Percentiles rank a stretch among this genome's conserved stretches.
Evolutionary conservation across 2,888 invertebrate species (phyloP).

Genomic region (Tenthredo amoena): DNA sequence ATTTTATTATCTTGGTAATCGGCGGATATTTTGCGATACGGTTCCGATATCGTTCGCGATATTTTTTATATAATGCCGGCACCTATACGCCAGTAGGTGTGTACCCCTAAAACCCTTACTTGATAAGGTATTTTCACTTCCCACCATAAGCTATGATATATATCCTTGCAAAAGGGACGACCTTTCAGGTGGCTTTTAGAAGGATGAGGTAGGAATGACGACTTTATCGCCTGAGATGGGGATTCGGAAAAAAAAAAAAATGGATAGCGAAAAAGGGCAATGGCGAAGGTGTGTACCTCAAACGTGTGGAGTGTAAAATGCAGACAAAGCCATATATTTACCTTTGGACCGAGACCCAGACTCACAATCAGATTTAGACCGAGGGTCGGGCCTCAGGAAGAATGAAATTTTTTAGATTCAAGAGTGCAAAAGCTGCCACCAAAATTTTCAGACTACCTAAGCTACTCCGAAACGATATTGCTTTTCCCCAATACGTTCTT

Average conservation of each 20-base stretch:
- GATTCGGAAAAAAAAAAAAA: background rate
- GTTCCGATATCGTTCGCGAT: background rate
- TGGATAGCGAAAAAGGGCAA: background rate
- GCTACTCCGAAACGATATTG: background rate
- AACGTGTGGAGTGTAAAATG: constrained; percentile 4
- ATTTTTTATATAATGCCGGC: background rate
- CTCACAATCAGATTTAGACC: constrained; percentile 23
- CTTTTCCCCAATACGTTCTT: background rate
- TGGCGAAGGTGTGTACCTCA: background rate
- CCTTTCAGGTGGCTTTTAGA: constrained; percentile 12
- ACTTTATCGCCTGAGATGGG: constrained; percentile 26
- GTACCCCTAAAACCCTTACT: constrained; percentile 4
- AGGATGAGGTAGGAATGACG: constrained; percentile 11
- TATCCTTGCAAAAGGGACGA: constrained; percentile 30
- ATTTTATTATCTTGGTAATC: background rate
- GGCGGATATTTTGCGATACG: constrained; percentile 1
- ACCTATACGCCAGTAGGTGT: background rate
- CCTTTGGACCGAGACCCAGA: constrained; percentile 13
- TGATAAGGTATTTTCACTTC: constrained; percentile 29
- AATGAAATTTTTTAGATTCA: background rate
- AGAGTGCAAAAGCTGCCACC: background rate
- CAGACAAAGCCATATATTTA: constrained; percentile 7
- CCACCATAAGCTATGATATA: constrained; percentile 30
- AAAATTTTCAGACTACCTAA: background rate
- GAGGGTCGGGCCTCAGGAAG: background rate